Base-by-base conservation (phyloP, 2,888 invertebrate genomes). In the Hybos culiciformis region DNA sequence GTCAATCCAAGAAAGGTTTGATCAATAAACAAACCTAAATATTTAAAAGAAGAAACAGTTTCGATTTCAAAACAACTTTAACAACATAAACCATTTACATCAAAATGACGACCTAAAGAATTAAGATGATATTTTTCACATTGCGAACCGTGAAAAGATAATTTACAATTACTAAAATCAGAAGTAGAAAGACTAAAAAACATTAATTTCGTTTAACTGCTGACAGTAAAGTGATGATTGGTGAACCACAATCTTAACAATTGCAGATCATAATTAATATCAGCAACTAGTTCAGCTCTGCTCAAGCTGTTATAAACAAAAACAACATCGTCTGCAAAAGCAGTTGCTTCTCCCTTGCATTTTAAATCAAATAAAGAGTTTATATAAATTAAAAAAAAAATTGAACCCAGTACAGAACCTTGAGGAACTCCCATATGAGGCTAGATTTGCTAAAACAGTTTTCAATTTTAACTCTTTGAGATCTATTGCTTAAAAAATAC, bases 191-290 rank as follows among this genome's bases (percentile, higher is more conserved):
- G 12, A 31, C n/a, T 42, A n/a, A 42, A 31, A 24, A 36, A 24
- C 23, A 37, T 31, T 14, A 33, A 12, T 9, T 39, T 42, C 11
- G 36, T 37, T 40, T 42, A 32, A 15, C 37, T 39, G 18, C 31
- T 42, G 4, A 42, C 19, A 23, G 37, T 21, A 17, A 45, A n/a
- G n/a, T 42, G 39, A 17, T 45, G 42, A 11, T 15, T 21, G 31
- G 42, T 17, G 37, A 37, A 36, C 45, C 39, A 45, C 8, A 12
- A n/a, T 24, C 45, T 26, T 34, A 42, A 9, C 4, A 32, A 29
- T 31, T 45, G 14, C 12, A 42, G 11, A 33, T 45, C 42, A 15
- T 19, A 24, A 11, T 40, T 19, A 36, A 37, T 39, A 11, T 38
- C 37, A 11, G 15, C 1, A 4, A 45, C 23, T 17, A 32, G 31